Evolutionary conservation across 2,888 invertebrate species (phyloP), one percentile per base, ranked within the genome.

Genomic region (Dromius quadrimaculatus): DNA sequence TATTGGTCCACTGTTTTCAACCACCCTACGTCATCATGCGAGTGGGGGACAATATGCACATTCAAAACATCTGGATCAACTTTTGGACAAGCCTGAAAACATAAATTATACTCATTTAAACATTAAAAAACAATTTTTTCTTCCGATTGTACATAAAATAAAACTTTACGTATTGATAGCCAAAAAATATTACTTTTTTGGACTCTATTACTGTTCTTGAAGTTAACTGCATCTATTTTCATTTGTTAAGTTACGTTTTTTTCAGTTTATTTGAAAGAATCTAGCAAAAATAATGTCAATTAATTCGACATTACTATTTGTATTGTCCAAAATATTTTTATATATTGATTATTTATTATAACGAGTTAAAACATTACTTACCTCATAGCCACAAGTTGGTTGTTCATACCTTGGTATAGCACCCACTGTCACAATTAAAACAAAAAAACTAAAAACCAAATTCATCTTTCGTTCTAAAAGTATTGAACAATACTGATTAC

Each of bases 21-120:
- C 95, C 95, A 96, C 41, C 96, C 96, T 0, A 94, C 93, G 77
- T 96, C 96, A 77, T 95, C 93, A 78, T 96, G 96, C 0, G 94
- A 92, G 78, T 97, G 96, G 0, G 95, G 87, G 0, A 92, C 87
- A 0, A 94, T 83, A 78, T 94, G 94, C 0, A 95, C 90, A 78
- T 94, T 94, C 13, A 95, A 79, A 77, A 87, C 84, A 1, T 85
- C 85, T 0, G 84, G 76, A 54, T 87, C 84, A 0, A 84, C 79
- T 22, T 79, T 73, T 0, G 87, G 87, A 75, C 92, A 92, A 62
- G 87, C 86, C 90, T 90, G 80, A 61, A 54, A 54, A 47, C 11
- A 22, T n/a, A 22, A n/a, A 41, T 36, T 6, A 11, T 9, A 3
- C n/a, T 36, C n/a, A 11, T 3, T 1, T 36, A 36, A n/a, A 36